Evolutionary conservation across 2,797 vertebrate genomes (phyloP).

Genomic region (Malacoraja senta): DNA sequence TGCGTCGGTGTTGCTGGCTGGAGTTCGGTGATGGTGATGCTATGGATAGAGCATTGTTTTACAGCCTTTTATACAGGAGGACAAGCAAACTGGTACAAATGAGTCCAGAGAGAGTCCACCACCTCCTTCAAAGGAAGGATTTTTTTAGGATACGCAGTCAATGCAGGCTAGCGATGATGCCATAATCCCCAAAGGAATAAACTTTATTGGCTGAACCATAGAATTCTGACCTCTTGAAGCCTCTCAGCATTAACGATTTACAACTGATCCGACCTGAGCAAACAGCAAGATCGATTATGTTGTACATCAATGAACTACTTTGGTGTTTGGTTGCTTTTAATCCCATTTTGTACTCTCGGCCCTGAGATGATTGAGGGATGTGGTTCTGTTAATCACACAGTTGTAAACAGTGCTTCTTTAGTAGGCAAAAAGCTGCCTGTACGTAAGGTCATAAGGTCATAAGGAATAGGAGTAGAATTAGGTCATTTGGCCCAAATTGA

Average conservation of each 20-base stretch:
- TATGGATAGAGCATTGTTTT: too few species aligned
- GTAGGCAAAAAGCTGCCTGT: too few species aligned
- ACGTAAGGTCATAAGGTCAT: too few species aligned
- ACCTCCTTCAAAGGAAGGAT: not conserved
- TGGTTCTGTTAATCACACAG: too few species aligned
- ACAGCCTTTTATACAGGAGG: too few species aligned
- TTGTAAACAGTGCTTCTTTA: too few species aligned
- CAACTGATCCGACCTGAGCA: not conserved
- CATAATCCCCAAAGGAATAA: not conserved
- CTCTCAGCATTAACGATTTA: not conserved
- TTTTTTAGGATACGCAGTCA: not conserved
- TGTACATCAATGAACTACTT: not conserved
- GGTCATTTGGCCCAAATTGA: too few species aligned
- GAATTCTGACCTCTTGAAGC: not conserved
- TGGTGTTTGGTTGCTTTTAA: not conserved
- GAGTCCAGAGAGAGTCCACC: not conserved
- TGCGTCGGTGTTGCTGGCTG: too few species aligned
- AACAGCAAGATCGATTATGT: not conserved
- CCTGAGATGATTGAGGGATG: not conserved
- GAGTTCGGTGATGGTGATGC: too few species aligned
- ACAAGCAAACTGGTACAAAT: not conserved
- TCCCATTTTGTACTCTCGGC: not conserved
- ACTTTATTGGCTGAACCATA: too few species aligned
- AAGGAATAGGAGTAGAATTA: too few species aligned
- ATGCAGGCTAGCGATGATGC: not conserved